phyloP scores from a whole-genome alignment of 2,113 vertebrate species.

The Pedetes capensis region DNA sequence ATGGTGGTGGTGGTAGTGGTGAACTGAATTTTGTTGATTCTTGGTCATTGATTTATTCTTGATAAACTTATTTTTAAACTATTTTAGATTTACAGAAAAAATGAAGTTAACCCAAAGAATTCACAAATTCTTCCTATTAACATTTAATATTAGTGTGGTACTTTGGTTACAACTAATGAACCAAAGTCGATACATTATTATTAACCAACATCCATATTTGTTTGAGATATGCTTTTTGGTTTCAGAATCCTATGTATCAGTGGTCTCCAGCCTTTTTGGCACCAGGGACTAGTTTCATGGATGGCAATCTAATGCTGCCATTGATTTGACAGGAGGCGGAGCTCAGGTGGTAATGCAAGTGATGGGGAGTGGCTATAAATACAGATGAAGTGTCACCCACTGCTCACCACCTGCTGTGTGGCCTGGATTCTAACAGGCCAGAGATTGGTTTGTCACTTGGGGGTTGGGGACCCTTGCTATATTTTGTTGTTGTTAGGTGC shows the following conservation, averaged over 20 bases:
- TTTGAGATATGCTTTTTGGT: background rate
- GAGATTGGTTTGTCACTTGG: too few species aligned
- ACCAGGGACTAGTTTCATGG: too few species aligned
- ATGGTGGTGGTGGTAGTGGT: background rate
- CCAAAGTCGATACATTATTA: background rate
- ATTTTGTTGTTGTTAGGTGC: too few species aligned
- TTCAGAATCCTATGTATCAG: background rate
- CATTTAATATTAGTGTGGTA: background rate
- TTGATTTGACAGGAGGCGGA: too few species aligned
- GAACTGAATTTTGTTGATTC: background rate
- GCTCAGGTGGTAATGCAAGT: too few species aligned
- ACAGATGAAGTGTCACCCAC: too few species aligned
- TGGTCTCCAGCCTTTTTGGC: too few species aligned
- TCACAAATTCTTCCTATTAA: background rate
- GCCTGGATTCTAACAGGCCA: too few species aligned
- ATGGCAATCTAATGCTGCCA: too few species aligned
- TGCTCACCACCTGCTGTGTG: too few species aligned
- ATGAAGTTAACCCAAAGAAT: background rate
- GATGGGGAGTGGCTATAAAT: too few species aligned
- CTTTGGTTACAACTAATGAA: background rate
- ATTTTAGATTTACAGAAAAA: background rate
- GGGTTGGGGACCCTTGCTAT: too few species aligned
- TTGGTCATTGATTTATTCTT: background rate
- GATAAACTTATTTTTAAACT: background rate
- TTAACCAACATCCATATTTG: background rate